Percentiles rank a stretch among this genome's conserved stretches.
phyloP scores from a whole-genome alignment of 2,797 vertebrate species.

The Esox masquinongy region DNA sequence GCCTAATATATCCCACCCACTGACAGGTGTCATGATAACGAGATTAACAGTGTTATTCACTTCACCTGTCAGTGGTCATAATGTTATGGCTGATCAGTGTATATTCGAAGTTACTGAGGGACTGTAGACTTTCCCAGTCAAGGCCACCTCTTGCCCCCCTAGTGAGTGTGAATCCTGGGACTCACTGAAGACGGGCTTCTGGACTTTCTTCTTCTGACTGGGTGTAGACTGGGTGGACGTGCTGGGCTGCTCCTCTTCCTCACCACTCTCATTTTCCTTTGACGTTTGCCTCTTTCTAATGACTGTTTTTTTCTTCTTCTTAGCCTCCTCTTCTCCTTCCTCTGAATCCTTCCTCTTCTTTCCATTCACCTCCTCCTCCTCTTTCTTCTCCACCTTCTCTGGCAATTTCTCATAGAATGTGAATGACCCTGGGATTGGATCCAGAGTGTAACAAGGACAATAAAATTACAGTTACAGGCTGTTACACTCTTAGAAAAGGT shows the following conservation, averaged over 20 bases:
- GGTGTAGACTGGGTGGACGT: too few species aligned
- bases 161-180: conserved; percentile 13
- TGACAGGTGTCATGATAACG: too few species aligned
- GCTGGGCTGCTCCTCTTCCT: too few species aligned
- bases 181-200: conserved; percentile 63
- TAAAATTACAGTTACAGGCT: too few species aligned
- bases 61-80: too few species aligned
- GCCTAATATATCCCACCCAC: too few species aligned
- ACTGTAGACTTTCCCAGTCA: too few species aligned
- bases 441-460: not conserved
- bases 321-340: not conserved
- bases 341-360: not conserved
- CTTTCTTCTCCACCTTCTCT: conserved; percentile 12
- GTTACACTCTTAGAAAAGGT: too few species aligned
- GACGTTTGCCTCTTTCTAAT: too few species aligned
- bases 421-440: conserved; percentile 50
- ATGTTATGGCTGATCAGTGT: not conserved
- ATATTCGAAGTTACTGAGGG: not conserved
- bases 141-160: not conserved
- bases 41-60: too few species aligned
- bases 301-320: not conserved
- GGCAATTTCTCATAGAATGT: conserved; percentile 14
- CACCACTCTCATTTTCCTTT: not conserved
- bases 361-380: not conserved
- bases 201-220: too few species aligned